Evolutionary conservation across 2,113 vertebrate genomes (phyloP).

Genomic region (Mellivora capensis): DNA sequence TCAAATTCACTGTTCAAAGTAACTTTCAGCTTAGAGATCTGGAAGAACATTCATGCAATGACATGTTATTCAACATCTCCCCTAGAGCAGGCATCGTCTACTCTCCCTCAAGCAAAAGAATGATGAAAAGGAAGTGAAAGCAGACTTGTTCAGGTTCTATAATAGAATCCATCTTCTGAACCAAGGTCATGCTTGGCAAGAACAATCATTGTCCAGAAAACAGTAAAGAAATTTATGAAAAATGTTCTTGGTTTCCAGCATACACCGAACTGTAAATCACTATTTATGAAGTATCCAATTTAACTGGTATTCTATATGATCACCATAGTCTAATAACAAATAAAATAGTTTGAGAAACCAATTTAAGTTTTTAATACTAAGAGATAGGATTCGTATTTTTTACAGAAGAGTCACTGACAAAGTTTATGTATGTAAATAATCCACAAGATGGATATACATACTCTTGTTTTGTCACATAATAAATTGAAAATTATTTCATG

Average conservation of each 20-base stretch:
- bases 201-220: constrained; percentile 24
- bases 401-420: not conserved
- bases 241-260: not conserved
- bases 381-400: not conserved
- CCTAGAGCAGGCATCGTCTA: not conserved
- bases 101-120: not conserved
- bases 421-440: constrained; percentile 30
- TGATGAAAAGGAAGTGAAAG: not conserved
- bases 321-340: constrained; percentile 5
- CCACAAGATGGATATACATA: constrained; percentile 14
- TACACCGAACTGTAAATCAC: not conserved
- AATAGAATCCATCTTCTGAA: constrained; percentile 1
- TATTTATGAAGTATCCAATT: constrained; percentile 20
- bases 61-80: not conserved
- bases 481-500: not conserved
- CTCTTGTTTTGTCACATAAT: not conserved
- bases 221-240: constrained; percentile 10
- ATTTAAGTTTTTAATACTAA: constrained; percentile 56
- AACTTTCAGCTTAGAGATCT: not conserved
- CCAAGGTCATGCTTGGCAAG: not conserved
- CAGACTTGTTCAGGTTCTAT: not conserved
- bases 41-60: not conserved
- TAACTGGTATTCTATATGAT: not conserved
- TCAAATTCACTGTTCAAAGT: not conserved
- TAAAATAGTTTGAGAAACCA: constrained; percentile 10